phyloP scores from a whole-genome alignment of 2,888 invertebrate species.

The Scaptomyza flava region DNA sequence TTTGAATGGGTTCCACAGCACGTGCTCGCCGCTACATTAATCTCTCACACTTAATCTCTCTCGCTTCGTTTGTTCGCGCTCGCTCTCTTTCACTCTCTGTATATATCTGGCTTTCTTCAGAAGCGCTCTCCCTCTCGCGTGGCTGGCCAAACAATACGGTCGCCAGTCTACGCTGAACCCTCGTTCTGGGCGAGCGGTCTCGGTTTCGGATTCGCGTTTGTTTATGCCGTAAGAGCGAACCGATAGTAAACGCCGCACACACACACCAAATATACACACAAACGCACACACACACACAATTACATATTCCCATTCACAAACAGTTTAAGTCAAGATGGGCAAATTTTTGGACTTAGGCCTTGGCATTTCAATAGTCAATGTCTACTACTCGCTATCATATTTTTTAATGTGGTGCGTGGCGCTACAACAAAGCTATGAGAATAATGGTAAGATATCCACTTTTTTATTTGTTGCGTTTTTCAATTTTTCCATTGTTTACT shows the following conservation, averaged over 20 bases:
- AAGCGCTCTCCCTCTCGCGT: slow-evolving; percentile 22
- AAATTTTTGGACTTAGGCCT: slow-evolving; percentile 53
- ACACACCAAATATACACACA: neutral
- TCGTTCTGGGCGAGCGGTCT: slow-evolving; percentile 62
- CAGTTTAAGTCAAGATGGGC: slow-evolving; percentile 33
- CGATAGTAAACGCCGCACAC: slow-evolving; percentile 14
- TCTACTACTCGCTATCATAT: slow-evolving; percentile 51
- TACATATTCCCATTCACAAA: neutral
- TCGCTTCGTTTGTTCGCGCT: neutral
- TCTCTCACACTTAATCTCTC: neutral
- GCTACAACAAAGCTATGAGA: slow-evolving; percentile 20
- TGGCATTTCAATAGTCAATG: slow-evolving; percentile 52
- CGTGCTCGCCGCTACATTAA: slow-evolving; percentile 26
- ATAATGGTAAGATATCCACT: slow-evolving; percentile 25
- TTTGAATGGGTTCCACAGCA: slow-evolving; percentile 38
- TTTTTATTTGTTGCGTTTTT: neutral
- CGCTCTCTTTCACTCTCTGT: slow-evolving; percentile 3
- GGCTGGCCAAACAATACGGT: slow-evolving; percentile 38
- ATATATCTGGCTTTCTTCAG: slow-evolving; percentile 1
- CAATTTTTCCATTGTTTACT: neutral
- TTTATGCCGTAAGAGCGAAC: slow-evolving; percentile 28
- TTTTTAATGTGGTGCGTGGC: slow-evolving; percentile 54
- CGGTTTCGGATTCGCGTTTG: slow-evolving; percentile 45
- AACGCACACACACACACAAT: neutral
- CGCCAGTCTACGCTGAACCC: slow-evolving; percentile 62